phyloP scores from a whole-genome alignment of 23 tunicate species.

The Botrylloides violaceus region DNA sequence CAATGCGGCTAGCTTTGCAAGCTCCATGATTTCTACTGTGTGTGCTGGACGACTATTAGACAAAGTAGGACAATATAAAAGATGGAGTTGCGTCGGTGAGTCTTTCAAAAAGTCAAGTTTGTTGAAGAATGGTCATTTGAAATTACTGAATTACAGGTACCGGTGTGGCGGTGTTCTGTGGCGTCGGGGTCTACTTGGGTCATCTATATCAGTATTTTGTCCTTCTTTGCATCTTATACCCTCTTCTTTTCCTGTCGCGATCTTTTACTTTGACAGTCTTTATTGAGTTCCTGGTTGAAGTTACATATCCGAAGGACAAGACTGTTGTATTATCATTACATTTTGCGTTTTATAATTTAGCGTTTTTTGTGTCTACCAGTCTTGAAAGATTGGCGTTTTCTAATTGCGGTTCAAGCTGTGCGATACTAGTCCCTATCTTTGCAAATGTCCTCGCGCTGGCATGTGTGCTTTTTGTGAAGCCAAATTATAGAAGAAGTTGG shows the following conservation, averaged over 20 bases:
- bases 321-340: not conserved
- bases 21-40: not conserved
- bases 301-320: slow-evolving; percentile 8
- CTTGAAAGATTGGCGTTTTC: not conserved
- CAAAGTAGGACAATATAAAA: not conserved
- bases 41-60: slow-evolving; percentile 4
- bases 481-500: not conserved
- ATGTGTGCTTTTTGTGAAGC: not conserved
- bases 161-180: not conserved
- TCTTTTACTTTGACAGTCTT: not conserved
- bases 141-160: slow-evolving; percentile 12
- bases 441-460: not conserved
- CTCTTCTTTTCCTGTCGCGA: not conserved
- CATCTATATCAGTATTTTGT: not conserved
- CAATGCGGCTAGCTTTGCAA: not conserved
- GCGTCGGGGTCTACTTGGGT: slow-evolving; percentile 5
- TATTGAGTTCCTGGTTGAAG: slow-evolving; percentile 9
- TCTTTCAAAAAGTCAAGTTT: too few relatives aligned
- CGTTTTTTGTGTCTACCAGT: not conserved
- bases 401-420: not conserved
- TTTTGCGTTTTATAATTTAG: not conserved
- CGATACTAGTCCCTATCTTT: not conserved
- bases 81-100: not conserved
- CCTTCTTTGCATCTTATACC: not conserved
- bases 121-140: too few relatives aligned